A percentile compares a stretch with the other conserved stretches of the same genome.
Evolutionary conservation across 2,113 vertebrate genomes (phyloP).

Genomic region (Entomyzon cyanotis): DNA sequence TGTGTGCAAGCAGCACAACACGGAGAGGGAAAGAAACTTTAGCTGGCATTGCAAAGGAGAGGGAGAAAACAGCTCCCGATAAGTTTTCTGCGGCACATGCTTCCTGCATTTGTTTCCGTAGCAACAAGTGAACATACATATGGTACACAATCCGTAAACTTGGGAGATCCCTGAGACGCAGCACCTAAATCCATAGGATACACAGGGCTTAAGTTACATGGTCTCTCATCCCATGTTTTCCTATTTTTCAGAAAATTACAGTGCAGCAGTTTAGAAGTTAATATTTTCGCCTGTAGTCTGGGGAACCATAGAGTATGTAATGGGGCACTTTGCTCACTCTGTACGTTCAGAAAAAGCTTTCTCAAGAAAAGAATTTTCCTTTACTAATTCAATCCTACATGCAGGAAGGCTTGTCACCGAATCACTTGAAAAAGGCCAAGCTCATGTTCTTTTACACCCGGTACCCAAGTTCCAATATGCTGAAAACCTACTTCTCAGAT

Average conservation of each 20-base stretch:
- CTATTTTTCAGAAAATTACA: neutral
- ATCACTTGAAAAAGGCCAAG: constrained; percentile 99
- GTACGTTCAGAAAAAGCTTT: neutral
- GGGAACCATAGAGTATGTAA: neutral
- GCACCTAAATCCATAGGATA: neutral
- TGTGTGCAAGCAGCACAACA: neutral
- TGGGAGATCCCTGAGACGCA: neutral
- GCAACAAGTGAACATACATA: constrained; percentile 74
- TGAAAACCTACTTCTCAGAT: constrained; percentile 98
- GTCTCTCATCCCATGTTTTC: neutral
- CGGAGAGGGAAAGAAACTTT: neutral
- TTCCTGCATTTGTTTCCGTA: constrained; percentile 67
- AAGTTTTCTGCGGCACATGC: constrained; percentile 6
- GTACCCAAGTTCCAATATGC: constrained; percentile 99
- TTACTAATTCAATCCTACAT: constrained; percentile 82
- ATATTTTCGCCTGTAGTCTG: neutral
- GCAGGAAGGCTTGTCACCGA: constrained; percentile 98
- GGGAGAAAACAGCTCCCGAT: neutral
- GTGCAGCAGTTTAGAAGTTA: neutral
- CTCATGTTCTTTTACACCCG: constrained; percentile 99
- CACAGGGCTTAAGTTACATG: neutral
- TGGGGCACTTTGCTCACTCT: neutral
- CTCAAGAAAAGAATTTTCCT: constrained; percentile 75
- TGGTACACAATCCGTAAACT: neutral
- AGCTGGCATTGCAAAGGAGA: constrained; percentile 3